phyloP scores from a whole-genome alignment of 2,113 vertebrate species.

The Phaethornis superciliosus region DNA sequence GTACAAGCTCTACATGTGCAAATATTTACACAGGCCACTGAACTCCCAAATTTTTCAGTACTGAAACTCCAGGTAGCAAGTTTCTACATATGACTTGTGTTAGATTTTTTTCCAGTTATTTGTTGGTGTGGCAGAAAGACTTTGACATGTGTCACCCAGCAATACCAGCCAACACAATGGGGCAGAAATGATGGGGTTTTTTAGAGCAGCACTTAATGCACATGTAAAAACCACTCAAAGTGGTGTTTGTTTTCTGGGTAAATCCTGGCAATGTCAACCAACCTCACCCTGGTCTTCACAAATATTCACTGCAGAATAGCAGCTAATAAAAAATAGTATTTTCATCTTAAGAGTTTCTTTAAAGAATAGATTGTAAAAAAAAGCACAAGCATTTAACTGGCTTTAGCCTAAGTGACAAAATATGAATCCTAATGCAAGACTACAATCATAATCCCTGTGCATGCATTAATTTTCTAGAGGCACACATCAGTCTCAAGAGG shows the following conservation, averaged over 20 bases:
- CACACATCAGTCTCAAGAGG: neutral
- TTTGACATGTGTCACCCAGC: neutral
- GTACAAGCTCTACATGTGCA: neutral
- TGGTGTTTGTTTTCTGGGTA: neutral
- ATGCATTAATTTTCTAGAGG: neutral
- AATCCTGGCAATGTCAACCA: neutral
- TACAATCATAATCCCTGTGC: neutral
- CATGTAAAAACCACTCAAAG: neutral
- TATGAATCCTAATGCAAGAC: neutral
- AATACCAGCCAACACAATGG: rapidly evolving
- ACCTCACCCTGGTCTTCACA: rapidly evolving
- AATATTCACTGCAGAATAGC: neutral
- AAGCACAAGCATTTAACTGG: neutral
- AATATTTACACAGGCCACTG: conserved; percentile 7
- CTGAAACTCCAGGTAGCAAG: neutral
- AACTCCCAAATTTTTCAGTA: neutral
- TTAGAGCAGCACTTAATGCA: rapidly evolving
- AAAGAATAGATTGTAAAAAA: neutral
- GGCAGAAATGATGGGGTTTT: neutral
- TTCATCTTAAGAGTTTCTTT: neutral
- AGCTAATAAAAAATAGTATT: neutral
- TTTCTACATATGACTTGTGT: neutral
- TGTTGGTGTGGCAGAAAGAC: neutral
- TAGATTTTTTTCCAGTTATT: neutral
- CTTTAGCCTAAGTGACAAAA: neutral